Evolutionary conservation across 2,113 vertebrate species (phyloP).

Genomic region (Hippocampus mohnikei): DNA sequence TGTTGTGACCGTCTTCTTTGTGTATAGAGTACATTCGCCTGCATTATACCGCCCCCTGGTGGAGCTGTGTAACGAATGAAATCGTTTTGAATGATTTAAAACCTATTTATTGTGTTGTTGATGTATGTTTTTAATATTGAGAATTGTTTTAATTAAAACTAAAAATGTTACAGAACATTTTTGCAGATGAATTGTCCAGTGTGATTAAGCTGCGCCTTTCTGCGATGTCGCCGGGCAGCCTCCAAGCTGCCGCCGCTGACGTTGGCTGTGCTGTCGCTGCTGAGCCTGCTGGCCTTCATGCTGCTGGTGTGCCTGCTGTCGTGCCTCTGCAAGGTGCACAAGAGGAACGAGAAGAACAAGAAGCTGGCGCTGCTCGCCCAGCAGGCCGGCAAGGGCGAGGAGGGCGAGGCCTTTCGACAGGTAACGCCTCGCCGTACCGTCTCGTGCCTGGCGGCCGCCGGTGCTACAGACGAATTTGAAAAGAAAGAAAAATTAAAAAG

Average conservation of each 20-base stretch:
- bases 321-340: constrained; percentile 66
- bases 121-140: too few species aligned
- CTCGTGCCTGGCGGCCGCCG: background rate
- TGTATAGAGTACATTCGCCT: too few species aligned
- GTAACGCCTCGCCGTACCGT: constrained; percentile 38
- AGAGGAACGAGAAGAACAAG: constrained; percentile 66
- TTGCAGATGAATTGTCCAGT: too few species aligned
- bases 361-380: constrained; percentile 67
- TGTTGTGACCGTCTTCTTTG: too few species aligned
- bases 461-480: too few species aligned
- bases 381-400: constrained; percentile 66
- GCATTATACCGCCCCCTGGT: too few species aligned
- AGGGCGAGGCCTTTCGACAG: constrained; percentile 73
- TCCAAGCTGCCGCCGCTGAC: constrained; percentile 63
- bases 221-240: constrained; percentile 33
- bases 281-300: constrained; percentile 67
- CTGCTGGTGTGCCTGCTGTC: constrained; percentile 71
- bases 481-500: too few species aligned
- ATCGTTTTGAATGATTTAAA: too few species aligned
- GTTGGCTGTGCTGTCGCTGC: constrained; percentile 63
- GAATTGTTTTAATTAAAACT: too few species aligned
- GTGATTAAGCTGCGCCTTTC: background rate
- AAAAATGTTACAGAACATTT: too few species aligned
- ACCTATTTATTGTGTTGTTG: too few species aligned
- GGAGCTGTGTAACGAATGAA: too few species aligned